A percentile compares a stretch with the other conserved stretches of the same genome.
phyloP scores from a whole-genome alignment of 2,888 invertebrate genomes.

The Epinotia ramella region DNA sequence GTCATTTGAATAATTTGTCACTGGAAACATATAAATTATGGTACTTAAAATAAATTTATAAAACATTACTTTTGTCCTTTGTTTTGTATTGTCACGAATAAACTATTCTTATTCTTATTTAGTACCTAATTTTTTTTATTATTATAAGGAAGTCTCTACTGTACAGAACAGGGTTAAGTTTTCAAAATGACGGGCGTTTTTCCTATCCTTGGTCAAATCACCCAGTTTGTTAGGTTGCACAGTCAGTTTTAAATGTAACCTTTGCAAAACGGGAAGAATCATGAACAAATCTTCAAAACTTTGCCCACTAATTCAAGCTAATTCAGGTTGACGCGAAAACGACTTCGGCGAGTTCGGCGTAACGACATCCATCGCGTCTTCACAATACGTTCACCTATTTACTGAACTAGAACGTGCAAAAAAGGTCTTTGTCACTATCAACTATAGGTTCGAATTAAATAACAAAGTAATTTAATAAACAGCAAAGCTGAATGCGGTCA shows the following conservation, averaged over 20 bases:
- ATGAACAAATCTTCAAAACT: conserved; percentile 10
- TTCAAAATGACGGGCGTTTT: too few species aligned
- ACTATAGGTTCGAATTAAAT: background rate
- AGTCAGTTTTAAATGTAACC: background rate
- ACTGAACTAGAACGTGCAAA: background rate
- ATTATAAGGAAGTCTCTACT: too few species aligned
- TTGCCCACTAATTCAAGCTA: conserved; percentile 19
- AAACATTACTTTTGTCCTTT: too few species aligned
- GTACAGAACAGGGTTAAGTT: too few species aligned
- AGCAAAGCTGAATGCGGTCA: conserved; percentile 14
- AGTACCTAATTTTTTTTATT: too few species aligned
- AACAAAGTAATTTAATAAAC: conserved; percentile 2
- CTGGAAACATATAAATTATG: too few species aligned
- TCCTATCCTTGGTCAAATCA: too few species aligned
- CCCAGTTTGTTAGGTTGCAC: too few species aligned
- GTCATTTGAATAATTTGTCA: too few species aligned
- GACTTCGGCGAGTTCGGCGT: background rate
- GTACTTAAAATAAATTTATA: too few species aligned
- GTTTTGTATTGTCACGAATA: too few species aligned
- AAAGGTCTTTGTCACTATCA: background rate
- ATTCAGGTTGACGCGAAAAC: background rate
- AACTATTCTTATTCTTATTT: too few species aligned
- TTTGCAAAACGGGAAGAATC: background rate
- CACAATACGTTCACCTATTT: background rate
- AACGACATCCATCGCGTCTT: background rate